Evolutionary conservation across 1,140 invertebrate species (phyloP), one percentile per base, ranked within the genome.

Genomic region (Magallana angulata): DNA sequence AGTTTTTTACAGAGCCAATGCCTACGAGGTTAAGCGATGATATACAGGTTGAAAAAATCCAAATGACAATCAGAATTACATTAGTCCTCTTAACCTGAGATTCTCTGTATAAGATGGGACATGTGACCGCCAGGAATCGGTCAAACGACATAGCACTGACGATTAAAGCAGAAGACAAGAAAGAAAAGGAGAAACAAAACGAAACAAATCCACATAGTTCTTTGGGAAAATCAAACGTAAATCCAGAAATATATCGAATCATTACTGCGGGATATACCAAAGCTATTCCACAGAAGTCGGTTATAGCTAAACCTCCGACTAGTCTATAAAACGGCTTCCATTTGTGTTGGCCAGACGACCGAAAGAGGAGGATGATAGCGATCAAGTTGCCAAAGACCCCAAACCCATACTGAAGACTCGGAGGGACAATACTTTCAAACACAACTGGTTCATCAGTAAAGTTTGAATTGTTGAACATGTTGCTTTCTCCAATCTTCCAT

Each of bases 141-240:
- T 95, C 95, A 0, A 95, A 68, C 8, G 94, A 94, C 94, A 95
- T 95, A 57, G 92, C 92, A n/a, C 93, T 92, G 18, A 95, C 92
- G 8, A 94, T 94, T 56, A 93, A 91, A 16, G 94, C 92, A 1
- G 95, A 95, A 3, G 94, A 90, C 62, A 94, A 84, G 18, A 94
- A 93, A 57, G 94, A 92, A 64, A 93, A 92, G 60, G 94, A 92
- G 90, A 95, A 92, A 84, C 93, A 91, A 89, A 95, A 95, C 4
- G 93, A 93, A 83, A 94, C 91, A 87, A 93, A 94, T 68, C 93
- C 87, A 89, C 93, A 92, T 87, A 94, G 82, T 36, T 87, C n/a
- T 57, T 88, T 68, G 57, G 92, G 92, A 12, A 90, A 92, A n/a
- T 92, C 85, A 90, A 90, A 93, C 82, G 88, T 89, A 14, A 89